phyloP scores from a whole-genome alignment of 2,797 vertebrate genomes.

The Protosalanx chinensis region DNA sequence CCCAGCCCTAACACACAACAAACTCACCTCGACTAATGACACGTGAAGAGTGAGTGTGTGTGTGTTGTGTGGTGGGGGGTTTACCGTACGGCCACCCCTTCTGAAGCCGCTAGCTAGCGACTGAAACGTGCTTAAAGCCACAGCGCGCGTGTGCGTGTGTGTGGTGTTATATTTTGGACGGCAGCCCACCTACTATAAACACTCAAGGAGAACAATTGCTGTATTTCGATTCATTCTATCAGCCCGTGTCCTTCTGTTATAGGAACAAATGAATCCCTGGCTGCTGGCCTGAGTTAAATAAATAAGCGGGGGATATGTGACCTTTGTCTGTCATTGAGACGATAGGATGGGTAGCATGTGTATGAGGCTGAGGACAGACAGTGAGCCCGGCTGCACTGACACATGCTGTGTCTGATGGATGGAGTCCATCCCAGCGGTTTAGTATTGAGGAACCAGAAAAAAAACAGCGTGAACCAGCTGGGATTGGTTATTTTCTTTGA shows the following conservation, averaged over 20 bases:
- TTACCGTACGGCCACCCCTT: no score
- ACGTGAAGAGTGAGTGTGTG: constrained; percentile 8
- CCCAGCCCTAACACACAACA: background rate
- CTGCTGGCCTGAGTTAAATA: constrained; percentile 33
- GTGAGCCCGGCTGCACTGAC: background rate
- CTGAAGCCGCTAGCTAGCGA: background rate
- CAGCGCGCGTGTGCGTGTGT: constrained; percentile 2
- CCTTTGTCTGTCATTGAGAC: constrained; percentile 73
- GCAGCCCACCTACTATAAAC: background rate
- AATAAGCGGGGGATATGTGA: constrained; percentile 51
- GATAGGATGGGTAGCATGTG: constrained; percentile 12
- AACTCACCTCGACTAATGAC: background rate
- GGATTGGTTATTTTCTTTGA: background rate
- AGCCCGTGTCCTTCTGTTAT: constrained; percentile 40
- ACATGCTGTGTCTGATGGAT: background rate
- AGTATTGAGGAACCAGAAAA: constrained; percentile 11
- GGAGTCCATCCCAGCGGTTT: background rate
- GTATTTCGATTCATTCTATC: constrained; percentile 33
- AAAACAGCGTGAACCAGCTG: background rate
- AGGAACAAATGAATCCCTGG: constrained; percentile 42
- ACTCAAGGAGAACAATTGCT: constrained; percentile 7
- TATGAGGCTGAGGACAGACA: constrained; percentile 1
- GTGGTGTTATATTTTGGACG: constrained; percentile 4
- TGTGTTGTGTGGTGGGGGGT: no score
- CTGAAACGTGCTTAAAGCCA: background rate